Base-by-base conservation (phyloP, 1,140 invertebrate genomes). In the Pseudobourletiella spinata region DNA sequence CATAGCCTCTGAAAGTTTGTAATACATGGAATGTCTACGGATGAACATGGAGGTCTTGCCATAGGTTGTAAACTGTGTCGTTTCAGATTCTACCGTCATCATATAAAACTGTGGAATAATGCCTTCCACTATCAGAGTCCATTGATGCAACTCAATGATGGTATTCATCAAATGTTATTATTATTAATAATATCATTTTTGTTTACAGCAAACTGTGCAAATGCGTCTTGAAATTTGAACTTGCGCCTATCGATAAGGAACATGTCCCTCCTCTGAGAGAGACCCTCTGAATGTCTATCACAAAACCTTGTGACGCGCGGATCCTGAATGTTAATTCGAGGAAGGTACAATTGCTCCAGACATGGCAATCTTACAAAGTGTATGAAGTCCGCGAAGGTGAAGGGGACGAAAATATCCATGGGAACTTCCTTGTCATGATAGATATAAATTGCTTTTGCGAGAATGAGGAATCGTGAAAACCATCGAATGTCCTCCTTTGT, bases 351-450 rank as follows among this genome's bases (percentile, higher is more conserved):
- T 22, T 48, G 46, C 18, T 48, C 46, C 24, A 48, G 22, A 22
- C 46, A 48, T 22, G 46, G 46, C 16, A 48, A 22, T n/a, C 46
- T 11, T 8, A 48, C 11, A 25, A 48, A 48, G 8, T 48, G 46
- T 11, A 48, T n/a, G 8, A 48, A 48, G 46, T 48, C 46, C 16
- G 16, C 18, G 8, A 48, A 25, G 18, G 11, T 48, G 18, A 48
- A 48, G 16, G 46, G 46, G 46, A 20, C 46, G 22, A 48, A 48
- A 48, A 20, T 48, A 48, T 48, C 46, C 46, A 48, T 48, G 11
- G 46, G 46, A 8, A 20, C 18, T 11, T 48, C 46, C 46, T 48
- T 48, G 46, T 48, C 46, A 48, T 48, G 46, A 22, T 48, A 48
- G 8, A 48, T 11, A 22, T 11, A 48, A 48, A 48, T 48, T 25